Base-by-base conservation (phyloP, 2,113 vertebrate genomes). In the Tauraco erythrolophus region DNA sequence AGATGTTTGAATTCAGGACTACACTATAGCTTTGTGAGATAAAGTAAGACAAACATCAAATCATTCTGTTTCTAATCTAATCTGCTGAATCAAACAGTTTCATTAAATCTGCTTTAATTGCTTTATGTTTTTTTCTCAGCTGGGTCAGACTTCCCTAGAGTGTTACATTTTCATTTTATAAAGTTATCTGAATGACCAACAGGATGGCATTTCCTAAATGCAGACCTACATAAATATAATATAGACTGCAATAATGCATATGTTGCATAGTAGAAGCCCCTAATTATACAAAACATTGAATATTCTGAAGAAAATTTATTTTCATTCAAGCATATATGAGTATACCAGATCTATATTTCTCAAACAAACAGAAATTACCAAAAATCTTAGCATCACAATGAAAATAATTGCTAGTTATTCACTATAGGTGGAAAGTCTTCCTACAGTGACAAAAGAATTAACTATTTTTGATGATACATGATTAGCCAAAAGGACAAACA, bases 311-410 rank as follows among this genome's bases (percentile, higher is more conserved):
- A 80, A 86, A 72, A 21, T 25, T 48, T 53, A 5, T 45, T 81
- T 78, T 82, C 39, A 75, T 72, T 92, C 10, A 17, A 0, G 6
- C 45, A 75, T 24, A 65, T 28, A 50, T 0, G 2, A 68, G 27
- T 43, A 64, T 7, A 85, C 9, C 31, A 88, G 1, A 83, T 24
- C 37, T 57, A n/a, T 45, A 57, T 41, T 88, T 92, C 37, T 57
- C 76, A 92, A 77, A 62, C 25, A 56, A 95, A 89, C 7, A 69
- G 41, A 90, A 95, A 96, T 80, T 69, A 91, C 28, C 7, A 88
- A 94, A 91, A 54, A 69, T 27, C 64, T 88, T 28, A 79, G 39
- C 27, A 94, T 28, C 19, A 74, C 19, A 6, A 84, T n/a, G 19
- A 80, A 91, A 96, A 95, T 10, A 74, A 33, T 27, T 41, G 7